Percentiles rank a stretch among this genome's conserved stretches.
phyloP scores from a whole-genome alignment of 1,140 invertebrate genomes.

The Drosophila varians region DNA sequence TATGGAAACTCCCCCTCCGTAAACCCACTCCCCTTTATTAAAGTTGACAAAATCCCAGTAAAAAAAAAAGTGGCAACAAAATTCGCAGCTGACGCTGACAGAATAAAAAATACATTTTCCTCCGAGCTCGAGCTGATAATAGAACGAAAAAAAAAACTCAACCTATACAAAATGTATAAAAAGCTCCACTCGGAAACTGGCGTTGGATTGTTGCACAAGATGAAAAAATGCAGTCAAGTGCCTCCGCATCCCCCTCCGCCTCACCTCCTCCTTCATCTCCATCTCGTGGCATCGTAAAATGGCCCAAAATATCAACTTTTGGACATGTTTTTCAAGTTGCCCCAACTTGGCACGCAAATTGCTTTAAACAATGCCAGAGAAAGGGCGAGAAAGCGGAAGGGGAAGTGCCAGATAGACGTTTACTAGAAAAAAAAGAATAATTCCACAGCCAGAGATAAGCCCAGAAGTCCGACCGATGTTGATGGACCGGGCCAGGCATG shows the following conservation, averaged over 20 bases:
- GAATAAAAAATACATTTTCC: constrained; percentile 14
- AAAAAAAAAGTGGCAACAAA: constrained; percentile 11
- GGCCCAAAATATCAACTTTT: constrained; percentile 41
- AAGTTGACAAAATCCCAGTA: constrained; percentile 11
- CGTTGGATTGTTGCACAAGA: constrained; percentile 24
- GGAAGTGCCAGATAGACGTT: background rate
- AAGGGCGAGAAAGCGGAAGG: background rate
- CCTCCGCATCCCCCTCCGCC: background rate
- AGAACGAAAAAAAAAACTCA: constrained; percentile 2
- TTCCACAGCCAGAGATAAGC: constrained; percentile 16
- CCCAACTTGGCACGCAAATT: constrained; percentile 36
- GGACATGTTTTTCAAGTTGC: constrained; percentile 42
- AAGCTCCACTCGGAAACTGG: constrained; percentile 24
- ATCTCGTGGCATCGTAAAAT: constrained; percentile 17
- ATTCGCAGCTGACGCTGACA: constrained; percentile 28
- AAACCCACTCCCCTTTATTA: too few relatives aligned
- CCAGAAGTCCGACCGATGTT: background rate
- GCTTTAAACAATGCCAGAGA: constrained; percentile 8
- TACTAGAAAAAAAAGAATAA: background rate
- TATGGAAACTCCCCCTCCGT: constrained; percentile 5
- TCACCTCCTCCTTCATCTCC: background rate
- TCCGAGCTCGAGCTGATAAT: constrained; percentile 30
- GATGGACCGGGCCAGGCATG: constrained; percentile 3
- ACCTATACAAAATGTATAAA: constrained; percentile 9
- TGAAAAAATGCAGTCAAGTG: constrained; percentile 45